Evolutionary conservation across 1,140 invertebrate species (phyloP), one percentile per base, ranked within the genome.

Genomic region (Nasonia longicornis): DNA sequence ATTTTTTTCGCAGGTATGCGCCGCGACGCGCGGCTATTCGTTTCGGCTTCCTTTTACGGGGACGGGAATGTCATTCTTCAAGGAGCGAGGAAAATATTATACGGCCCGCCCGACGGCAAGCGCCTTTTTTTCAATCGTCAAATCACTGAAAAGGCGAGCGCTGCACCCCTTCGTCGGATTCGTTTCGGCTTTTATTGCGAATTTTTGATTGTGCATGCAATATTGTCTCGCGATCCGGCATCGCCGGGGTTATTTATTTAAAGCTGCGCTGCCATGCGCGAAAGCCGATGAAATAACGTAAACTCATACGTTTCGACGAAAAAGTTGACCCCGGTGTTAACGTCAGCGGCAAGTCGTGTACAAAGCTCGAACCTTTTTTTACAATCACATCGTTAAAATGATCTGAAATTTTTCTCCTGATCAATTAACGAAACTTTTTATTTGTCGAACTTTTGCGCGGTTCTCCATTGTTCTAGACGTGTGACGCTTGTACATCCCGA

Each of bases 341-440:
- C 70, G 70, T n/a, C 10, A 35, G 14, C 69, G 29, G 20, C 14
- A 35, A 20, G 48, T 52, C 11, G 16, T 52, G 8, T 11, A 52
- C 48, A 52, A 52, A 52, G 48, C 63, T 11, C 7, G 10, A 66
- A 66, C 6, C 64, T 12, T 31, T 67, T 67, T 29, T 70, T 52
- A 1, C 64, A 67, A 22, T 10, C 35, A 4, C 12, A 16, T 73
- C 69, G 70, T 74, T 80, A 74, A 73, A 80, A 80, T 48, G 66
- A 48, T 52, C 58, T 52, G 72, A 45, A 26, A 48, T 48, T 78
- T 80, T 63, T 26, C 11, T n/a, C 52, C 48, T 63, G 2, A 22
- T 31, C 66, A 67, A 74, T 74, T 66, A 8, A 52, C 31, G 20
- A 73, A 79, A 79, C 12, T 72, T 78, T 77, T 58, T 79, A 64